phyloP scores from a whole-genome alignment of 2,113 vertebrate species.

The Chaenogobius annularis region DNA sequence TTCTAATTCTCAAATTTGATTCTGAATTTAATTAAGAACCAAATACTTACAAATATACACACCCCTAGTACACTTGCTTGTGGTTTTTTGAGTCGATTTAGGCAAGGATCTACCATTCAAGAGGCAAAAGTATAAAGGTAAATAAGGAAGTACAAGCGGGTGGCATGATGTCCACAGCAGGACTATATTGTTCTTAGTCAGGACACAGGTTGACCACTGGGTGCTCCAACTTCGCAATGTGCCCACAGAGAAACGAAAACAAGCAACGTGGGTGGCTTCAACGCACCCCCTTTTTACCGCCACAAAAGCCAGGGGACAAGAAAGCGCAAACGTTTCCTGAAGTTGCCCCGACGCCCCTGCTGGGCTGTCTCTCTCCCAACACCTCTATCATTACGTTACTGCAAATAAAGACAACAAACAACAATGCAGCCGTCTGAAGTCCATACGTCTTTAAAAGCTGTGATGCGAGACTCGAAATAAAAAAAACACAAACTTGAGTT shows the following conservation, averaged over 20 bases:
- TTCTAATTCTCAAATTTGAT: no score
- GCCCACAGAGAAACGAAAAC: constrained; percentile 55
- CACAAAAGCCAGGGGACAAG: constrained; percentile 62
- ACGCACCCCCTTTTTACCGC: constrained; percentile 42
- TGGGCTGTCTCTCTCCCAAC: constrained; percentile 55
- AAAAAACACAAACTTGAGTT: constrained; percentile 45
- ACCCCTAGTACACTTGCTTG: not conserved
- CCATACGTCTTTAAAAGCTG: constrained; percentile 23
- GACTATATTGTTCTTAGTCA: constrained; percentile 41
- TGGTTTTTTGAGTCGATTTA: not conserved
- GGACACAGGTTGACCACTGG: constrained; percentile 38
- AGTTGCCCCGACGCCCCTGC: constrained; percentile 54
- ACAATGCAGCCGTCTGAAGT: constrained; percentile 27
- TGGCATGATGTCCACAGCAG: constrained; percentile 37
- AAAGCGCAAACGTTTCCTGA: constrained; percentile 64
- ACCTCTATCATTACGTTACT: constrained; percentile 53
- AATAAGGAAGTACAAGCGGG: constrained; percentile 33
- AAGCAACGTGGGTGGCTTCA: constrained; percentile 68
- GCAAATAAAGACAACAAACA: constrained; percentile 53
- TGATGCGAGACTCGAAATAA: constrained; percentile 35
- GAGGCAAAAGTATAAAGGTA: not conserved
- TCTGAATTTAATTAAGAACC: no score
- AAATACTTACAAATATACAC: not conserved
- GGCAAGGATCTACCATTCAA: not conserved
- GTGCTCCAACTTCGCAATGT: constrained; percentile 29